Base-by-base conservation (phyloP, 2,797 vertebrate genomes). In the Taenioides sp. region DNA sequence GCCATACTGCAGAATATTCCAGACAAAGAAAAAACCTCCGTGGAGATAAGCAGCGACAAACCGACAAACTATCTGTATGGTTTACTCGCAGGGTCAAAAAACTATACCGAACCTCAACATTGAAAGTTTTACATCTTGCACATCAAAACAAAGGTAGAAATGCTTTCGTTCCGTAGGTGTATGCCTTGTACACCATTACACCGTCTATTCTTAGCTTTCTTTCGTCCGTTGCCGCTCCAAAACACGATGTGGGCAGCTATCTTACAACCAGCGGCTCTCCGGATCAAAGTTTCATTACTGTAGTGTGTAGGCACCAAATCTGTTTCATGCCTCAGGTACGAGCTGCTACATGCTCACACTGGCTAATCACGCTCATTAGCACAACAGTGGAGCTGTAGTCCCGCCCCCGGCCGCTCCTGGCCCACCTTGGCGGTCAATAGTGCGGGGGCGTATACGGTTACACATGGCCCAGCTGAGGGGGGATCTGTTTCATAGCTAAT, bases 401-500 rank as follows among this genome's bases (percentile, higher is more conserved):
- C 31, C 18, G 34, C 63, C 63, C 63, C 40, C 61, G 20, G 61
- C 34, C 12, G 61, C 61, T 63, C 61, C 34, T 83, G 76, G 80
- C 80, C 80, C 82, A 91, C 87, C 91, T 91, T 76, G 86, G 63
- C 80, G 57, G 84, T 90, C 83, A 67, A 86, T 91, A 85, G 81
- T 60, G 77, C 4, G 75, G 86, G 78, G 87, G 90, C 27, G 82
- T 93, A 47, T 47, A 83, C 43, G 34, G 84, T 93, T 92, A 84
- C 90, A 80, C 70, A 84, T 78, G 75, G 82, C 74, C 89, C 72
- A n/a, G 84, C 82, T 77, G 75, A 81, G 69, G 78, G 52, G 73
- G 82, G 89, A 91, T 93, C 84, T 17, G 76, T 92, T 92, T 92
- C 91, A 89, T 84, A 92, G 89, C 85, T 70, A 83, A 86, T 92